phyloP scores from a whole-genome alignment of 2,888 invertebrate species.

The Rapana venosa region DNA sequence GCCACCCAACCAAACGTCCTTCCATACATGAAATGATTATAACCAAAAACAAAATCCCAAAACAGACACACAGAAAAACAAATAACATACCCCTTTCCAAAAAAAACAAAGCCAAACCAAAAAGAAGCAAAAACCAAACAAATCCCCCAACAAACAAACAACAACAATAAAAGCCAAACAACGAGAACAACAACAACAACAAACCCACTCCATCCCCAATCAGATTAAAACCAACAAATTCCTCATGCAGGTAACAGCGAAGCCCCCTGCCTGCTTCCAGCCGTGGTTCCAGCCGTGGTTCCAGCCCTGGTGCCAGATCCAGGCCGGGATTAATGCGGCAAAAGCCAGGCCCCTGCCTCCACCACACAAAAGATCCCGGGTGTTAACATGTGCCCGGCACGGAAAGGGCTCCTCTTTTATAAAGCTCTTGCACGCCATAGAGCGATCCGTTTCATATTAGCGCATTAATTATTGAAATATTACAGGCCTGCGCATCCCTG shows the following conservation, averaged over 20 bases:
- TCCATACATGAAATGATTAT: neutral
- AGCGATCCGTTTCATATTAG: neutral
- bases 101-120: too few species aligned
- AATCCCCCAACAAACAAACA: too few species aligned
- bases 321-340: neutral
- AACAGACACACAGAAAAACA: too few species aligned
- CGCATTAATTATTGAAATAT: conserved; percentile 18
- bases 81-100: too few species aligned
- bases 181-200: too few species aligned
- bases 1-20: neutral
- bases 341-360: neutral
- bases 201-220: too few species aligned
- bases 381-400: neutral
- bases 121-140: too few species aligned
- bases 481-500: neutral
- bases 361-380: neutral
- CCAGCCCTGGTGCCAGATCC: neutral
- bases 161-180: too few species aligned
- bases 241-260: too few species aligned
- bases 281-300: neutral
- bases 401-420: neutral
- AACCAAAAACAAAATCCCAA: neutral
- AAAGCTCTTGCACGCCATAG: neutral
- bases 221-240: too few species aligned
- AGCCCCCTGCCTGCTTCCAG: too few species aligned